phyloP scores from a whole-genome alignment of 2,888 invertebrate genomes.

The Epiblema foenella region DNA sequence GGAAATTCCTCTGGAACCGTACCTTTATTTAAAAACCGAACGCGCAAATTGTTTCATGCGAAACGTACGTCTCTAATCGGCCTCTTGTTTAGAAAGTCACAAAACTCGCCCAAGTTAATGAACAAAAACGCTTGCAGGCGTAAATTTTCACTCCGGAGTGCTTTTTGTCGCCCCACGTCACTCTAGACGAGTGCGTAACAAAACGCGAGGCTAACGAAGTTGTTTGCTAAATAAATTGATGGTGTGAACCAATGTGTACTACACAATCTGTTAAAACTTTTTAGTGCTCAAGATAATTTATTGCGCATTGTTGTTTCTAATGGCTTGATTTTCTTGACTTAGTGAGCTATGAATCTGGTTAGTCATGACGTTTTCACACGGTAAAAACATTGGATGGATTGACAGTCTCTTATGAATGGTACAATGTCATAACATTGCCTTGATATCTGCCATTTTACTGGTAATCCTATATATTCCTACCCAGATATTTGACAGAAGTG shows the following conservation, averaged over 20 bases:
- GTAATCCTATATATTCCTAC: too few relatives aligned
- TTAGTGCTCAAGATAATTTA: slow-evolving; percentile 22
- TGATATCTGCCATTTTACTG: background rate
- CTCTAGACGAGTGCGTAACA: slow-evolving; percentile 35
- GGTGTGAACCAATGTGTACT: slow-evolving; percentile 27
- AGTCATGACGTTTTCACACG: slow-evolving; percentile 6
- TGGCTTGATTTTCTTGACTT: slow-evolving; percentile 11
- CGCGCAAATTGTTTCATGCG: background rate
- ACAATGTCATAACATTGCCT: too few relatives aligned
- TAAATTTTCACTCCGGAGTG: slow-evolving; percentile 33
- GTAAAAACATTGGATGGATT: background rate
- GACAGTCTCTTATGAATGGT: background rate
- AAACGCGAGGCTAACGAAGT: slow-evolving; percentile 24
- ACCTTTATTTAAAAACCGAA: background rate
- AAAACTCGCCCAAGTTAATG: slow-evolving; percentile 30
- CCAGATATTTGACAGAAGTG: too few relatives aligned
- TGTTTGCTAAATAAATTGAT: slow-evolving; percentile 29
- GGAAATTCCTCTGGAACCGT: too few relatives aligned
- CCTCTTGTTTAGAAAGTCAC: slow-evolving; percentile 37
- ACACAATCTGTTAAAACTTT: slow-evolving; percentile 23
- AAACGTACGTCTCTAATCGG: background rate
- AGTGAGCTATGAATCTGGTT: slow-evolving; percentile 2
- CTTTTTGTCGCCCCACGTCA: slow-evolving; percentile 22
- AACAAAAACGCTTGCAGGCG: slow-evolving; percentile 34
- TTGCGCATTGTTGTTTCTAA: slow-evolving; percentile 28